These are phyloP conservation scores for Quadriops clusia DNA, from an alignment of 2,888 invertebrate genomes.

Conservation along the genomic window DNA sequence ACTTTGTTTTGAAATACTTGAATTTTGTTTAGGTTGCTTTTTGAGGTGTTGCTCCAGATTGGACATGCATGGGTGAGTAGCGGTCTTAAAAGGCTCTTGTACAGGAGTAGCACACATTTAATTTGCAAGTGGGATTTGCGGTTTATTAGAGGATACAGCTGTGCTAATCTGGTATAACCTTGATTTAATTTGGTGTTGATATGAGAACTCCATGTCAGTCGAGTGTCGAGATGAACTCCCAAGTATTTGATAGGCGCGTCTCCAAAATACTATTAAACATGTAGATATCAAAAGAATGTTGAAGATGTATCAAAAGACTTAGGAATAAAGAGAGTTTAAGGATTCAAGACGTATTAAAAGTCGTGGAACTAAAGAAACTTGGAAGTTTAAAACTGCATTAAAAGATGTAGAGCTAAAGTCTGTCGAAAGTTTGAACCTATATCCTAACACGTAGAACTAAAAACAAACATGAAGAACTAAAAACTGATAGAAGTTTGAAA, in stretches of 20 bases:
- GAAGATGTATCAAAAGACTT: too few species aligned
- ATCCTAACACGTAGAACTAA: too few species aligned
- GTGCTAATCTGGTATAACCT: neutral
- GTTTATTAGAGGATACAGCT: neutral
- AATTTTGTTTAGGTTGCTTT: constrained; percentile 11
- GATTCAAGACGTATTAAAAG: too few species aligned
- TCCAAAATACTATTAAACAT: too few species aligned
- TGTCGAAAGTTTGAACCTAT: too few species aligned
- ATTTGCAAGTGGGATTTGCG: neutral
- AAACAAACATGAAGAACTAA: too few species aligned
- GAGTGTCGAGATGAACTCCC: neutral
- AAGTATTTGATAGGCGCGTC: constrained; percentile 1
- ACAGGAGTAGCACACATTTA: neutral
- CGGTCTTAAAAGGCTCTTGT: neutral
- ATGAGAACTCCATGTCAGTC: neutral
- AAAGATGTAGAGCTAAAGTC: too few species aligned
- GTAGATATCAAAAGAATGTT: too few species aligned
- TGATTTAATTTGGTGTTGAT: neutral
- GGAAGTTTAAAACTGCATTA: too few species aligned
- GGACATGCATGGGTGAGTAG: constrained; percentile 1
- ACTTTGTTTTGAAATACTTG: neutral
- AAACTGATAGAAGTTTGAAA: too few species aligned
- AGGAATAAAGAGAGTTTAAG: too few species aligned
- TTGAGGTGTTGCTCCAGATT: constrained; percentile 6
- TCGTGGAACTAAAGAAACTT: too few species aligned